Evolutionary conservation across 2,113 vertebrate genomes (phyloP).

Genomic region (Centropus unirufus): DNA sequence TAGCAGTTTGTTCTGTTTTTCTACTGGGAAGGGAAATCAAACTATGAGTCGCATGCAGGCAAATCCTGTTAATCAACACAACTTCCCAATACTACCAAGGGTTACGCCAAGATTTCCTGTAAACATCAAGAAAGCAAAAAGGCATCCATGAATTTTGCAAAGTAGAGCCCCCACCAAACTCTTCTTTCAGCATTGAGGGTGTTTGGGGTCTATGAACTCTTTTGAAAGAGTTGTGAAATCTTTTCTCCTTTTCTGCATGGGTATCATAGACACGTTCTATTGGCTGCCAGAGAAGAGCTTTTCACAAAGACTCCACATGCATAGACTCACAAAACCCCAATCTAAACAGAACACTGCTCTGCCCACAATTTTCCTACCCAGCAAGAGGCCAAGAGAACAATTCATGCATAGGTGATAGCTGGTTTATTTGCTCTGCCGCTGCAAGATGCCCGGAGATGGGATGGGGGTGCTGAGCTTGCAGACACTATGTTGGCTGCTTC

Average conservation of each 20-base stretch:
- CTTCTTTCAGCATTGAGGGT: neutral
- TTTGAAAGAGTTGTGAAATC: neutral
- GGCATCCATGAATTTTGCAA: neutral
- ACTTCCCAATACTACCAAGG: neutral
- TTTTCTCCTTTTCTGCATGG: neutral
- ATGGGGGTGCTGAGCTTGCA: neutral
- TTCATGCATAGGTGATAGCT: too few relatives aligned
- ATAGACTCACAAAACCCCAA: neutral
- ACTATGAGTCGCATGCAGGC: neutral
- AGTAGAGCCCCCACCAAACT: neutral
- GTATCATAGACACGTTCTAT: neutral
- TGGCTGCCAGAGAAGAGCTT: neutral
- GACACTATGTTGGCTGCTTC: neutral
- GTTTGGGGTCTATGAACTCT: neutral
- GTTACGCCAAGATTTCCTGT: neutral
- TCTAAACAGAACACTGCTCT: neutral
- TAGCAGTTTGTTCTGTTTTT: neutral
- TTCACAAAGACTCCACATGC: neutral
- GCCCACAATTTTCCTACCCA: neutral
- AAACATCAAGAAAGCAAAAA: neutral
- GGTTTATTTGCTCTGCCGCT: neutral
- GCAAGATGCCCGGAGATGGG: neutral
- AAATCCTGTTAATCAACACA: neutral
- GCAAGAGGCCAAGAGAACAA: neutral
- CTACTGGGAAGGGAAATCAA: neutral